Conservation (phyloP, 2,888 invertebrate species). For the Buathra laborator region DNA sequence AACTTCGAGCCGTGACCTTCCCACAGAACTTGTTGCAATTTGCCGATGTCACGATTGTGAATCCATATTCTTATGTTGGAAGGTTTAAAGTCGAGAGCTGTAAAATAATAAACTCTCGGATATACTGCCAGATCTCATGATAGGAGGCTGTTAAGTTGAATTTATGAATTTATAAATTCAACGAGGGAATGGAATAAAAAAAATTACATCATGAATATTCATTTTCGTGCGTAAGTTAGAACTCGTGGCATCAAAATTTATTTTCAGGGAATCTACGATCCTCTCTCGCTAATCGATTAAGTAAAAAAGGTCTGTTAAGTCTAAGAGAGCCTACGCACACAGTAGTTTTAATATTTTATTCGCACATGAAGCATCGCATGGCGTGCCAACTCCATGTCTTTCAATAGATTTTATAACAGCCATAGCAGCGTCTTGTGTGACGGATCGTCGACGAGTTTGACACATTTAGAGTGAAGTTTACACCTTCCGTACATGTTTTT, state of each 20-base stretch:
- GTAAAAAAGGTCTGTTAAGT: slow-evolving; percentile 9
- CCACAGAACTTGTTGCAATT: slow-evolving; percentile 95
- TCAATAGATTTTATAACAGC: slow-evolving; percentile 51
- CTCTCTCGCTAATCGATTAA: slow-evolving; percentile 40
- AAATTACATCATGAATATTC: background rate
- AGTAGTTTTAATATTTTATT: slow-evolving; percentile 43
- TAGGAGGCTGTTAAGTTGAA: background rate
- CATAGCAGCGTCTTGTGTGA: slow-evolving; percentile 2
- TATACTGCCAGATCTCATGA: slow-evolving; percentile 7
- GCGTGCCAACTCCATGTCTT: slow-evolving; percentile 53
- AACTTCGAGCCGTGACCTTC: slow-evolving; percentile 95
- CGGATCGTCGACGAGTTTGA: slow-evolving; percentile 17
- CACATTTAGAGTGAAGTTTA: slow-evolving; percentile 50
- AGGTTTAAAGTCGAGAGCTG: slow-evolving; percentile 92
- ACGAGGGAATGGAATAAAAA: too few species aligned
- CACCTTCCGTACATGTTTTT: slow-evolving; percentile 34
- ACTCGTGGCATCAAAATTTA: slow-evolving; percentile 3
- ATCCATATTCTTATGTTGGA: slow-evolving; percentile 98
- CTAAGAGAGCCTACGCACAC: background rate
- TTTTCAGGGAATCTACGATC: slow-evolving; percentile 18
- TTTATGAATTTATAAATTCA: background rate
- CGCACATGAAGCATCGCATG: slow-evolving; percentile 38
- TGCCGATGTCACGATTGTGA: slow-evolving; percentile 95
- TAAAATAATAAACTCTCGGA: background rate
- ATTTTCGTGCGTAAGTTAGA: background rate